Base-by-base conservation (phyloP, 2,113 vertebrate genomes). In the Empidonax traillii region DNA sequence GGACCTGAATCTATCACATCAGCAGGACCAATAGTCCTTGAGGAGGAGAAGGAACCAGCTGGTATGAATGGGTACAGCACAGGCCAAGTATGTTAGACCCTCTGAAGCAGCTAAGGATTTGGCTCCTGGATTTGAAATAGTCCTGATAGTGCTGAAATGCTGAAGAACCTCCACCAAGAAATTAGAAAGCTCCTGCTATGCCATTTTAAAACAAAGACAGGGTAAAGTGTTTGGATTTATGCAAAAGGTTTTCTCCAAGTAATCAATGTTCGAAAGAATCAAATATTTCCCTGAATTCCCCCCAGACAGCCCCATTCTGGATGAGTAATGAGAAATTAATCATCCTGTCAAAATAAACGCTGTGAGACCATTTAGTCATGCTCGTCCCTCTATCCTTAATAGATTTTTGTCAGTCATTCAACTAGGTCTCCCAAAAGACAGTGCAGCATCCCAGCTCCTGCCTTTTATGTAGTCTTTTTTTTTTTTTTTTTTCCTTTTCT, bases 251-350 rank as follows among this genome's bases (percentile, higher is more conserved):
- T 65, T 96, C 15, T 90, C 53, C 53, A 85, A 89, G 90, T 94
- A 92, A 92, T 95, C 92, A 82, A 28, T 94, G 74, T 90, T 85
- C 89, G 58, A 90, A 90, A 89, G 41, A 92, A 87, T 82, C 73
- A 95, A 89, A 65, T 72, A 92, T 89, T 87, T 93, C 92, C 76
- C 67, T 63, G 28, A 87, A 93, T 90, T 96, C 94, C 93, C 93
- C 47, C 23, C n/a, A 89, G 96, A 73, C 53, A 61, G 61, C 15
- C 61, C 49, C n/a, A 87, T 85, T 94, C 86, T 90, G 66, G 53
- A 92, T 85, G 51, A 96, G 77, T 84, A 96, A 96, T 75, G 66
- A 94, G 88, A 95, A 96, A 95, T 96, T 94, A 96, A 96, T 97
- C 96, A 97, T 94, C 83, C 90, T 95, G 95, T 95, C 96, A 97